Evolutionary conservation across 2,888 invertebrate species (phyloP), one percentile per base, ranked within the genome.

Genomic region (Bibio marci): DNA sequence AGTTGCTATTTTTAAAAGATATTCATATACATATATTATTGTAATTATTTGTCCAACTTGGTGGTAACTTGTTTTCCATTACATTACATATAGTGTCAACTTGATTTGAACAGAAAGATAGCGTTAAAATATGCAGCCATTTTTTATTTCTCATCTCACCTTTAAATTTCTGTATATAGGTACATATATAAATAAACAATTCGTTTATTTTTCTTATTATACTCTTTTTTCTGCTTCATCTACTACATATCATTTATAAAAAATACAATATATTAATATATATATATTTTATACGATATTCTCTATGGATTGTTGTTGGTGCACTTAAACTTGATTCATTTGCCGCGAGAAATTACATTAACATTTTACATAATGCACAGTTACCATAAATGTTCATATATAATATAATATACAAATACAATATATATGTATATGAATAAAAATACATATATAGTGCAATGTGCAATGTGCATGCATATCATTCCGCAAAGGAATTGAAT

Each of bases 41-140:
- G n/a, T n/a, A n/a, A n/a, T 19, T 38, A 25, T 33, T 14, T n/a
- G 17, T 37, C 31, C 26, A n/a, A n/a, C 26, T 27, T 38, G 38
- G 38, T 38, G 33, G 33, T 18, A 38, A 38, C 38, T 38, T 33
- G 38, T 38, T 38, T 38, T 25, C 25, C 37, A 38, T 38, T 38
- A 26, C 38, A 33, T 38, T 33, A 38, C 33, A 33, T 38, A 33
- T 17, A 38, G 38, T 38, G 38, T 38, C 38, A 38, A 38, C 33
- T 38, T 38, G 38, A 38, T 38, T 25, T 33, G 33, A 38, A 38
- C 38, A 31, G 38, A 38, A 38, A 38, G 38, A 38, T 38, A 38
- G 38, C 38, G 38, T 38, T 33, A 38, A 38, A 38, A 33, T 38
- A 38, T 38, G 38, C 38, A 33, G 27, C 26, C 25, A 38, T 33